Evolutionary conservation across 2,113 vertebrate genomes (phyloP).

Genomic region (Pelusios castaneus): DNA sequence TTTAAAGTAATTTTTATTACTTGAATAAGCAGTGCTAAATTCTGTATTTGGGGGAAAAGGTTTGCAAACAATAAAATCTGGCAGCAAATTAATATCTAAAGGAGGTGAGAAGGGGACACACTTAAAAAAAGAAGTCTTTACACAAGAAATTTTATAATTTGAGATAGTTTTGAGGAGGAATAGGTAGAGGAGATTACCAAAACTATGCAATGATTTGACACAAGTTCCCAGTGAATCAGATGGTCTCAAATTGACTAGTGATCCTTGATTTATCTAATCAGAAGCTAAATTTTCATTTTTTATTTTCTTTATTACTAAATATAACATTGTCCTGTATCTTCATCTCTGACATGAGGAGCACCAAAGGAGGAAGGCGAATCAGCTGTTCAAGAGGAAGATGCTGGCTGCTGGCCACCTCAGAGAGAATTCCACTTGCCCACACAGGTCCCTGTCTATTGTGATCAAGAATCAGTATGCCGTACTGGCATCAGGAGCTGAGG

Average conservation of each 20-base stretch:
- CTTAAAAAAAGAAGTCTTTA: neutral
- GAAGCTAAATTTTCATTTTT: neutral
- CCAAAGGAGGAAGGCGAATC: neutral
- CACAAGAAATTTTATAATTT: neutral
- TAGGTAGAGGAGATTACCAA: neutral
- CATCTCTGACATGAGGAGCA: neutral
- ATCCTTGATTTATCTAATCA: neutral
- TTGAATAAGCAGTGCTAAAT: neutral
- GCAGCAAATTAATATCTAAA: neutral
- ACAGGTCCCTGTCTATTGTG: neutral
- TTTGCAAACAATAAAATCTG: neutral
- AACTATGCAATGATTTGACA: no score
- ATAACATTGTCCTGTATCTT: neutral
- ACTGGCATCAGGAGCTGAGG: neutral
- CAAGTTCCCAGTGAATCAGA: neutral
- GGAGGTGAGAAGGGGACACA: neutral
- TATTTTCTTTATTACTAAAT: neutral
- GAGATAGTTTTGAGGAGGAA: neutral
- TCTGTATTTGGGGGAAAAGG: neutral
- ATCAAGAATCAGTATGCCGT: neutral
- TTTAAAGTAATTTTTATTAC: neutral
- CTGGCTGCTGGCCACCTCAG: neutral
- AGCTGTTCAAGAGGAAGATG: no score
- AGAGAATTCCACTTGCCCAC: neutral
- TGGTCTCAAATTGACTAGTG: neutral